These are phyloP conservation scores for Rhagonycha lutea DNA, from an alignment of 2,888 invertebrate species.

Conservation along the genomic window DNA sequence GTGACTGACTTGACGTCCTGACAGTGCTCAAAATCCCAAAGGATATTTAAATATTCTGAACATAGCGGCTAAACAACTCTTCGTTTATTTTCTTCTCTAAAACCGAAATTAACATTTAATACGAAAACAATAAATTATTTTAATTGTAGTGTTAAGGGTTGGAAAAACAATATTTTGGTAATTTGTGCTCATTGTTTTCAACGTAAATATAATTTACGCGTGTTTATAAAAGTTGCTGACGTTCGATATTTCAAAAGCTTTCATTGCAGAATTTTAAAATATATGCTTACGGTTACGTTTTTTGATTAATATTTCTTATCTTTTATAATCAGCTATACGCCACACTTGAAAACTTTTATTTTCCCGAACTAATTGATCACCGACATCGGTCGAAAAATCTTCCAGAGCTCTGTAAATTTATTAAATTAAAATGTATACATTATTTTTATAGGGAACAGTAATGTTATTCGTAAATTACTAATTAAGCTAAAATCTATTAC, in stretches of 20 bases:
- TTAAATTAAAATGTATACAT: too few relatives aligned
- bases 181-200: background rate
- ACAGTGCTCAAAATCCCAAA: background rate
- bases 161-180: background rate
- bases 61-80: background rate
- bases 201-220: background rate
- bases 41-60: background rate
- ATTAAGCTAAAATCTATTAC: too few relatives aligned
- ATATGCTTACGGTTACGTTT: background rate
- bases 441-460: too few relatives aligned
- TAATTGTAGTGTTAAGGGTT: background rate
- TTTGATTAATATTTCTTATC: background rate
- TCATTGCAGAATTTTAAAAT: background rate
- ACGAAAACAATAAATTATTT: background rate
- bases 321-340: background rate
- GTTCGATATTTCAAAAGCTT: background rate
- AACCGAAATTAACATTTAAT: background rate
- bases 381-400: background rate
- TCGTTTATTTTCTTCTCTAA: background rate
- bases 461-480: too few relatives aligned
- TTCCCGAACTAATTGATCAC: background rate
- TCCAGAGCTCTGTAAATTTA: too few relatives aligned
- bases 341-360: background rate
- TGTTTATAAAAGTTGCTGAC: background rate
- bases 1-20: background rate